These are phyloP conservation scores for Brienomyrus longianalis DNA, from an alignment of 2,113 vertebrate species.

Conservation along the genomic window DNA sequence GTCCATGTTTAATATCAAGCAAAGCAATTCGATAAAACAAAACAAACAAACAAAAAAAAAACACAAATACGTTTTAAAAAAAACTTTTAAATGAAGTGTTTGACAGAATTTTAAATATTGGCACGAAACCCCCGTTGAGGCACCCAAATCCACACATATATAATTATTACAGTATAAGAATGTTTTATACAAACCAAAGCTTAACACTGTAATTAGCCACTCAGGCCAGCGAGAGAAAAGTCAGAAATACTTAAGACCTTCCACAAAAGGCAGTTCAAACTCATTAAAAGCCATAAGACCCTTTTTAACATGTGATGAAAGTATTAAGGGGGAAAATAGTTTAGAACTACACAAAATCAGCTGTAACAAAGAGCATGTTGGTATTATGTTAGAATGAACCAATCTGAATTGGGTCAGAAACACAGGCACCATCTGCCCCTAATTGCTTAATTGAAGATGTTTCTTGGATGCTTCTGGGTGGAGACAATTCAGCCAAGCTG, in stretches of 20 bases:
- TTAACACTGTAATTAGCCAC: background rate
- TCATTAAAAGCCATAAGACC: background rate
- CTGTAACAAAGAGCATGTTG: background rate
- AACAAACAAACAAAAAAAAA: background rate
- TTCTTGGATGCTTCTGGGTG: background rate
- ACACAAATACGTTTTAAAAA: background rate
- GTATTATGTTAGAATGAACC: background rate
- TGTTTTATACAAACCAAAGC: background rate
- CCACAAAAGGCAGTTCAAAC: background rate
- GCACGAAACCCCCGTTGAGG: background rate
- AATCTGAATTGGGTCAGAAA: background rate
- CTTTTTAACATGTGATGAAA: background rate
- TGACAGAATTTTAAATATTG: background rate
- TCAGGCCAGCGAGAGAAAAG: background rate
- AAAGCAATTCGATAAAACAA: background rate
- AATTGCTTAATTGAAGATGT: background rate
- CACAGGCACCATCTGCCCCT: background rate
- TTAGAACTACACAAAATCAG: background rate
- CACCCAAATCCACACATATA: background rate
- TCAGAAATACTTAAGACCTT: background rate
- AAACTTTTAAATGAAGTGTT: background rate
- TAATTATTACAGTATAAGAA: constrained; percentile 1
- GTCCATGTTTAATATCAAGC: background rate
- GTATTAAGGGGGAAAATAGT: background rate
- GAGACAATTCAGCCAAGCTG: background rate